A percentile compares a stretch with the other conserved stretches of the same genome.
Evolutionary conservation across 64 coral and sea anemone species (phyloP).

Genomic region (Trachythela sp.): DNA sequence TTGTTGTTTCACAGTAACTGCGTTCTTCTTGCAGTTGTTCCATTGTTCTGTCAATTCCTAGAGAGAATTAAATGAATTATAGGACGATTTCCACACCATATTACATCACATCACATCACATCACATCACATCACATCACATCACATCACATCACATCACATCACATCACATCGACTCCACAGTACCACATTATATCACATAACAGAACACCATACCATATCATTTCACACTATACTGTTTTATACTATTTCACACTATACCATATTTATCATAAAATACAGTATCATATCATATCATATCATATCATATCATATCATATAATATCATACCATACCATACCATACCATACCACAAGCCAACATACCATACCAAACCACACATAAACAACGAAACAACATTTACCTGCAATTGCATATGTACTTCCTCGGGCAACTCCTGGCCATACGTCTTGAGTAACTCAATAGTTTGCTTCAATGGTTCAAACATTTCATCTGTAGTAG

Average conservation of each 20-base stretch:
- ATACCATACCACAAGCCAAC: not conserved
- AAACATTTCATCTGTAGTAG: constrained; percentile 97
- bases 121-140: too few relatives aligned
- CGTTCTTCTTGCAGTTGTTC: constrained; percentile 98
- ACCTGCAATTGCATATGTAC: constrained; percentile 92
- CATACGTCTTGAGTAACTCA: constrained; percentile 91
- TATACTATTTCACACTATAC: too few relatives aligned
- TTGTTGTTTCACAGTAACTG: constrained; percentile 98
- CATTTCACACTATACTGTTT: too few relatives aligned
- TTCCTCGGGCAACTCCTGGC: constrained; percentile 98
- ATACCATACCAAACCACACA: not conserved
- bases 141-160: too few relatives aligned
- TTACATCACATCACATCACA: too few relatives aligned
- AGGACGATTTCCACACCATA: too few relatives aligned
- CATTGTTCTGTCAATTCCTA: constrained; percentile 98
- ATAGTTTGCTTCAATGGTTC: constrained; percentile 96
- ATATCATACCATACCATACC: not conserved
- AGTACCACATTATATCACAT: too few relatives aligned
- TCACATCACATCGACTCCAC: too few relatives aligned
- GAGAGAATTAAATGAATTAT: not conserved
- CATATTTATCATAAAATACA: too few relatives aligned
- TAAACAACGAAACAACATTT: not conserved
- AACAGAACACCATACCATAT: too few relatives aligned
- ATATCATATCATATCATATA: not conserved
- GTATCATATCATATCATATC: too few relatives aligned